A percentile compares a stretch with the other conserved stretches of the same genome.
phyloP scores from a whole-genome alignment of 2,113 vertebrate species.

The Proterorhinus semilunaris region DNA sequence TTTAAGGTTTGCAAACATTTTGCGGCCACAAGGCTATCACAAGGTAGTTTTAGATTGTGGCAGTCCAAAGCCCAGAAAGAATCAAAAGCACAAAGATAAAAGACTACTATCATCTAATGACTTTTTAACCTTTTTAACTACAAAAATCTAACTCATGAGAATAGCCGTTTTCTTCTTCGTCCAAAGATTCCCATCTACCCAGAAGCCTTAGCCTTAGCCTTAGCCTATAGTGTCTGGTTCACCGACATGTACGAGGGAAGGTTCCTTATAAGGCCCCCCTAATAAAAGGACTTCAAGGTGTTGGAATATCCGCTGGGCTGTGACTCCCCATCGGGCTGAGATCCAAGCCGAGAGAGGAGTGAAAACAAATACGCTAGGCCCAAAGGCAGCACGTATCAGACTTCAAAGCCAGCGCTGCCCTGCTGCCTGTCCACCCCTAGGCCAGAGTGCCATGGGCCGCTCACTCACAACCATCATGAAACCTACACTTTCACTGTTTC shows the following conservation, averaged over 20 bases:
- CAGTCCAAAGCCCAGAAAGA: too few species aligned
- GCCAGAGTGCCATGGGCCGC: conserved; percentile 45
- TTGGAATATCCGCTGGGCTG: conserved; percentile 54
- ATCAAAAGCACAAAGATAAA: not conserved
- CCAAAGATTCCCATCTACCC: conserved; percentile 25
- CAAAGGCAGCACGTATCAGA: conserved; percentile 48
- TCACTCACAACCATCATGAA: conserved; percentile 59
- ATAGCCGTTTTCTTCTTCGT: conserved; percentile 6
- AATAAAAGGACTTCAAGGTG: conserved; percentile 66
- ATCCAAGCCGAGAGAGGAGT: conserved; percentile 53
- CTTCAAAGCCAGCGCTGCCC: conserved; percentile 61
- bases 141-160: conserved; percentile 11
- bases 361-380: conserved; percentile 66
- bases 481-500: conserved; percentile 56
- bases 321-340: conserved; percentile 57
- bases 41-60: too few species aligned
- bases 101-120: not conserved
- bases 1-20: too few species aligned
- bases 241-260: conserved; percentile 37
- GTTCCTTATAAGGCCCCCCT: conserved; percentile 32
- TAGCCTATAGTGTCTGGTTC: conserved; percentile 37
- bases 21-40: too few species aligned
- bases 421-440: conserved; percentile 48
- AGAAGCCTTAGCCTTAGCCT: conserved; percentile 37
- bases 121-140: not conserved